phyloP scores from a whole-genome alignment of 2,797 vertebrate genomes.

The Phoxinus dragarum region DNA sequence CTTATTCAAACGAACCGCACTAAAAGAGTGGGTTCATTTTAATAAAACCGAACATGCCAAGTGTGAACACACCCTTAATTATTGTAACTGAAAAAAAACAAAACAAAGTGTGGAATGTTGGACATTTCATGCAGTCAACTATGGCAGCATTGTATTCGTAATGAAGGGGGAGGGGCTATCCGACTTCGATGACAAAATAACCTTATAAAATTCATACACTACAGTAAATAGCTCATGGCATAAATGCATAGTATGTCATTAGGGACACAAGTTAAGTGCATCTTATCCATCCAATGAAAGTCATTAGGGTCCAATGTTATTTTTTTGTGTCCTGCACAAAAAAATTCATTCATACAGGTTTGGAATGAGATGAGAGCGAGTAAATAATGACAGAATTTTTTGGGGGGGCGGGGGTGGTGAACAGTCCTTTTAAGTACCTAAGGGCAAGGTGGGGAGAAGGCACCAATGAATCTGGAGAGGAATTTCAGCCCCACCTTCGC shows the following conservation, averaged over 20 bases:
- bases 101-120: not conserved
- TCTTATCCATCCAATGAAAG: not conserved
- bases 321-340: not conserved
- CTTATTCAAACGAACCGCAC: too few species aligned
- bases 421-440: not conserved
- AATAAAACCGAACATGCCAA: too few species aligned
- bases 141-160: not conserved
- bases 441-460: conserved; percentile 5
- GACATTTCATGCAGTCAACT: not conserved
- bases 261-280: not conserved
- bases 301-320: not conserved
- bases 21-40: too few species aligned
- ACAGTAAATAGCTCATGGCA: not conserved
- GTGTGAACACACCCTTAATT: not conserved
- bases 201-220: not conserved
- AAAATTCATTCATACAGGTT: not conserved
- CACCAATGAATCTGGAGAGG: not conserved
- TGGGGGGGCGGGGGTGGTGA: not conserved
- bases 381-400: not conserved
- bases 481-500: conserved; percentile 38
- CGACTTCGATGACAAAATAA: not conserved
- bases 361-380: not conserved
- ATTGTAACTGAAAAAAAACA: not conserved
- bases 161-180: not conserved
- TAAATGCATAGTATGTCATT: not conserved